Evolutionary conservation across 2,888 invertebrate species (phyloP), one percentile per base, ranked within the genome.

Genomic region (Crepidodera aurea): DNA sequence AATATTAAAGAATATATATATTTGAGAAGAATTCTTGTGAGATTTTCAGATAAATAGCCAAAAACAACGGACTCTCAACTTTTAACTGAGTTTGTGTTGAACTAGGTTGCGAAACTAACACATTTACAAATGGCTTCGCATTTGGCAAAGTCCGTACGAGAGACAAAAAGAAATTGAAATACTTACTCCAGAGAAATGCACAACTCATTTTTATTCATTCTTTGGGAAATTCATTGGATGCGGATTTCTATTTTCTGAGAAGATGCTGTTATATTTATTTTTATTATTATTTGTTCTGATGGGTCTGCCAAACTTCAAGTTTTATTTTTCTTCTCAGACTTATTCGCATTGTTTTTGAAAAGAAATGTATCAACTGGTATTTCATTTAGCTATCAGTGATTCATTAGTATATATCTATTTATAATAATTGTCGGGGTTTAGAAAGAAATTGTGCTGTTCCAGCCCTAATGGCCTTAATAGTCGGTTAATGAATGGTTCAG

Each of bases 71-170:
- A 13, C 44, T 44, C 13, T 5, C 44, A 22, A 44, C 44, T 44
- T 64, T 58, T 65, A 68, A 68, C 60, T 60, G 60, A 59, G 55
- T 65, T 66, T 59, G 29, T 64, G 60, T 65, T 64, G 64, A 70
- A 70, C 51, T 70, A 63, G 69, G 69, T 68, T 69, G 68, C 61
- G 65, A 65, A 64, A 44, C 66, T 59, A 62, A 55, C 62, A 67
- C 67, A 68, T 67, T 68, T 66, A 66, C 64, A 66, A 69, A 69
- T 60, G 64, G 59, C 63, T 53, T 62, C 62, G 64, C 69, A 68
- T 69, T 70, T 70, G 70, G 70, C 70, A 69, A 48, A 37, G 58
- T 58, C 50, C 15, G 27, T 58, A 44, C 44, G n/a, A 25, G 44
- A 19, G 44, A 22, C 44, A 59, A 54, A 59, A 59, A 58, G 61